Conservation (phyloP, 23 tunicate genomes). For the Phallusia fumigata region DNA sequence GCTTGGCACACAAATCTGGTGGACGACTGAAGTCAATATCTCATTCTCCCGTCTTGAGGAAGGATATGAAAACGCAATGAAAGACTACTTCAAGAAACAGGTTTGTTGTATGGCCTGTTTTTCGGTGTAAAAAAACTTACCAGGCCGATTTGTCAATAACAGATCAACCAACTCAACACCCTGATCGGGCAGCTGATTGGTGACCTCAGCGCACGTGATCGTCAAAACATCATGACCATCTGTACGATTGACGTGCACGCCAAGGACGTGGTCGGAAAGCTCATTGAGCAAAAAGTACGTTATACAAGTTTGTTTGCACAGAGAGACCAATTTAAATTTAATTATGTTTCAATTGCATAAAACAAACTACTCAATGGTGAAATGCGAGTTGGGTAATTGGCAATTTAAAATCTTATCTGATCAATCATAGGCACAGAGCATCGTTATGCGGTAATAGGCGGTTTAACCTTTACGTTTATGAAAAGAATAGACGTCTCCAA, state of each 20-base stretch:
- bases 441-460: no score
- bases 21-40: slow-evolving; percentile 98
- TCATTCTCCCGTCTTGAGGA: slow-evolving; percentile 92
- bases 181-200: slow-evolving; percentile 83
- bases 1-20: slow-evolving; percentile 97
- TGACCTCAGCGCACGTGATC: slow-evolving; percentile 57
- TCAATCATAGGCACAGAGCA: no score
- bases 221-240: slow-evolving; percentile 98
- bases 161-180: slow-evolving; percentile 92
- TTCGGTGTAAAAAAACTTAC: background rate
- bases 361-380: no score
- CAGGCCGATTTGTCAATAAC: background rate
- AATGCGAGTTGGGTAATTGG: no score
- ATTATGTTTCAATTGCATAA: no score
- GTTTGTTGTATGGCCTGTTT: slow-evolving; percentile 33
- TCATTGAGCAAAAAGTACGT: slow-evolving; percentile 84
- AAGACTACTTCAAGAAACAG: slow-evolving; percentile 97
- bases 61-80: slow-evolving; percentile 96
- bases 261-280: slow-evolving; percentile 93
- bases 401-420: no score
- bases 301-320: background rate
- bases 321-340: no score
- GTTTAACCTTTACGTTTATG: no score
- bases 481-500: no score
- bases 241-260: slow-evolving; percentile 99